Conservation (phyloP, 2,113 vertebrate species). For the Microcebus lehilahytsara region DNA sequence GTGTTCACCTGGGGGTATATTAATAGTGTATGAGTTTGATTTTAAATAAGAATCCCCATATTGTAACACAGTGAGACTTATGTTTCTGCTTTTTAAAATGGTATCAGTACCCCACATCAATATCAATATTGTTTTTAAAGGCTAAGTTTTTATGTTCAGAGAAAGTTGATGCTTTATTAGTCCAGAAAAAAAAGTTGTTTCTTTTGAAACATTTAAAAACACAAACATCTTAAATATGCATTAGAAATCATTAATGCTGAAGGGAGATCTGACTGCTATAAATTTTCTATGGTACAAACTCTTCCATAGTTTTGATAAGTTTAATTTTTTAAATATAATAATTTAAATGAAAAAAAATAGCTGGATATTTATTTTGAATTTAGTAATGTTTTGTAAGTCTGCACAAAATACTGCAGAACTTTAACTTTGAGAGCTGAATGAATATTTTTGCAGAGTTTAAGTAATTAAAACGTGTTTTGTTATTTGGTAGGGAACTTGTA, state of each 20-base stretch:
- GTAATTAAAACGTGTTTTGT: conserved; percentile 77
- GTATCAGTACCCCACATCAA: conserved; percentile 43
- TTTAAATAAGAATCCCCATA: conserved; percentile 50
- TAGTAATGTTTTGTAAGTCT: conserved; percentile 28
- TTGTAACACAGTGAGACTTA: conserved; percentile 20
- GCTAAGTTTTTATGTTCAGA: neutral
- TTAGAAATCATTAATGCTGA: neutral
- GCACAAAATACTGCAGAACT: conserved; percentile 67
- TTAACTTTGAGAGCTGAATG: conserved; percentile 70
- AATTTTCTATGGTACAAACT: neutral
- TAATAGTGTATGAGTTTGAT: conserved; percentile 60
- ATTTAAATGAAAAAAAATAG: conserved; percentile 58
- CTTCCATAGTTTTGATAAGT: neutral
- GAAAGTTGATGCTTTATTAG: neutral
- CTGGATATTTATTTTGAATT: conserved; percentile 73
- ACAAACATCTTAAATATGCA: conserved; percentile 24
- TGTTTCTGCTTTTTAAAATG: conserved; percentile 49
- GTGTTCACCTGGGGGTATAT: conserved; percentile 49
- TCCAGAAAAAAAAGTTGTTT: neutral
- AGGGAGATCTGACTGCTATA: conserved; percentile 20
- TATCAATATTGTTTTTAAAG: conserved; percentile 41
- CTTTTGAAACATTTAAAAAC: conserved; percentile 24
- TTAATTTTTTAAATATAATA: conserved; percentile 59
- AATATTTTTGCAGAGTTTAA: conserved; percentile 73
- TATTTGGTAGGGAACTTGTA: conserved; percentile 69